Percentiles rank a stretch among this genome's conserved stretches.
Conservation (phyloP, 1,140 invertebrate species). For the Drosophila sulfurigaster region DNA sequence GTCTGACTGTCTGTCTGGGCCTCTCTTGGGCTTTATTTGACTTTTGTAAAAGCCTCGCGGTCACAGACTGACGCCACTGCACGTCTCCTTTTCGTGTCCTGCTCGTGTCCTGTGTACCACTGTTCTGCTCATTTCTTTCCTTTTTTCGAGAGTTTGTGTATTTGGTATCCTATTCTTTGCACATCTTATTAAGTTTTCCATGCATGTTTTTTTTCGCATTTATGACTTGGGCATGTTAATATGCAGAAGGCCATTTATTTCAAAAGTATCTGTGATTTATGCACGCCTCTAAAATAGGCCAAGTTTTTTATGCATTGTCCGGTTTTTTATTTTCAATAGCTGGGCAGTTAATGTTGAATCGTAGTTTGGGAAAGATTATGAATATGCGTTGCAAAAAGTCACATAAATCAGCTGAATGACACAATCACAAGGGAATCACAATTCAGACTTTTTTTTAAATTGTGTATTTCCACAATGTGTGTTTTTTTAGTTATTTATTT, state of each 20-base stretch:
- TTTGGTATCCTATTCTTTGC: slow-evolving; percentile 12
- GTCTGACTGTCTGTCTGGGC: slow-evolving; percentile 44
- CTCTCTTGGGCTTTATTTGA: slow-evolving; percentile 46
- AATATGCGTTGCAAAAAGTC: background rate
- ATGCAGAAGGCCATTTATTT: slow-evolving; percentile 54
- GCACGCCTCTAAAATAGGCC: slow-evolving; percentile 19
- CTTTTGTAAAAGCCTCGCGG: slow-evolving; percentile 39
- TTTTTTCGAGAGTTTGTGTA: slow-evolving; percentile 11
- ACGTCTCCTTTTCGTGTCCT: slow-evolving; percentile 34
- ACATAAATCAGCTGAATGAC: background rate
- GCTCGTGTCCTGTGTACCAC: slow-evolving; percentile 14
- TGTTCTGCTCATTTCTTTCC: slow-evolving; percentile 24
- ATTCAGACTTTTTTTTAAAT: background rate
- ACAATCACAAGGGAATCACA: background rate
- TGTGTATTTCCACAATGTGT: background rate
- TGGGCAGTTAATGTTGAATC: background rate
- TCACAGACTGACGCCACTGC: slow-evolving; percentile 49
- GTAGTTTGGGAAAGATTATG: background rate
- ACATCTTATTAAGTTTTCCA: slow-evolving; percentile 47
- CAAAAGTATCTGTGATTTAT: slow-evolving; percentile 66
- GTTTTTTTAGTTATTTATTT: background rate
- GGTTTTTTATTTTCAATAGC: background rate
- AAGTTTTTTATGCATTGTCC: slow-evolving; percentile 1
- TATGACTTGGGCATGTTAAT: slow-evolving; percentile 71
- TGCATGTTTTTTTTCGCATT: slow-evolving; percentile 56